phyloP scores from a whole-genome alignment of 2,113 vertebrate species.

The Phyllostomus discolor region DNA sequence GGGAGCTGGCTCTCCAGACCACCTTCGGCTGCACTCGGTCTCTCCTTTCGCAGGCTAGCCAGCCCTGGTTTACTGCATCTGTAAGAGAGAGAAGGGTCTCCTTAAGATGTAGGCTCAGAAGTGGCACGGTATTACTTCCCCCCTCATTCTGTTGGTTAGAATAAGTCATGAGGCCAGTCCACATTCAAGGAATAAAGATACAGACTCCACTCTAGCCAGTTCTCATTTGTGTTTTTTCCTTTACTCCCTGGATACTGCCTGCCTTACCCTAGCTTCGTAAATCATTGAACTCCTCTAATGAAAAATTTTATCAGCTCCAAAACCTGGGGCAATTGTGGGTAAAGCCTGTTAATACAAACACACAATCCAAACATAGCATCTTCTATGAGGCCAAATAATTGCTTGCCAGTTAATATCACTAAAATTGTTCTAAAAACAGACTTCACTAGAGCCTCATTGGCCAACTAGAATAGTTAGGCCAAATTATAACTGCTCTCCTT shows the following conservation, averaged over 20 bases:
- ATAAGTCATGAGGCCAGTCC: background rate
- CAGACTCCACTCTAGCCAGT: background rate
- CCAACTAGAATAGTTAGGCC: background rate
- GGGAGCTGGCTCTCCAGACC: background rate
- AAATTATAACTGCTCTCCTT: background rate
- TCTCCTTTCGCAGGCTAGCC: background rate
- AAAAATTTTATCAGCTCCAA: conserved; percentile 10
- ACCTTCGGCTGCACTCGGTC: background rate
- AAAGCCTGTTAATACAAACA: conserved; percentile 3
- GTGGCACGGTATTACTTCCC: background rate
- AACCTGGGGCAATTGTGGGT: background rate
- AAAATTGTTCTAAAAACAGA: background rate
- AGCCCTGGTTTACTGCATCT: background rate
- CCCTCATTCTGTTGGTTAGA: background rate
- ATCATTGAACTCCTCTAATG: background rate
- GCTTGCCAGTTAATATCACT: background rate
- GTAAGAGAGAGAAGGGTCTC: background rate
- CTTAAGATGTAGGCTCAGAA: background rate
- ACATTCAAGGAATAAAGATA: background rate
- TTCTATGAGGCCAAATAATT: background rate
- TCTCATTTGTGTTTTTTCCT: background rate
- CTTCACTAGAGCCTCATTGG: background rate
- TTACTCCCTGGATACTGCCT: background rate
- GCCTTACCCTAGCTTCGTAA: background rate
- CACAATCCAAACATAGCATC: background rate